Evolutionary conservation across 2,888 invertebrate species (phyloP), one percentile per base, ranked within the genome.

Genomic region (Zhengitettix transpicula): DNA sequence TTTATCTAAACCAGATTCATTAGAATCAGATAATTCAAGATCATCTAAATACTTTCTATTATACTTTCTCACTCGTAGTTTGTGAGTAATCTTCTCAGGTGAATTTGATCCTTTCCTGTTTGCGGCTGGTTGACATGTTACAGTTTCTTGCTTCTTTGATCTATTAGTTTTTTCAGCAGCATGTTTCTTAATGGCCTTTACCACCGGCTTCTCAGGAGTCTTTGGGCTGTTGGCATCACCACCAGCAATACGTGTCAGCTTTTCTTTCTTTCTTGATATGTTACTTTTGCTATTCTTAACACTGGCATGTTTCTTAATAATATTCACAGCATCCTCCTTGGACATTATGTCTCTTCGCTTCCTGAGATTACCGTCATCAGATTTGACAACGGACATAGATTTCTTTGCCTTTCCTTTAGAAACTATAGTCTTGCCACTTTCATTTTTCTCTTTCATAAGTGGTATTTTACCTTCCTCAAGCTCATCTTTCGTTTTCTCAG

Each of bases 271-370:
- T 66, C 15, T 66, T 66, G 11, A 57, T 59, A 40, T 62, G 44
- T 56, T 47, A 47, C 47, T 47, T 68, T 71, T 2, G 68, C 54
- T 56, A 66, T 64, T 63, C 69, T 70, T 62, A 7, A 5, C 28
- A 7, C 3, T 28, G 28, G 28, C 7, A 28, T 28, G 28, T 28
- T 28, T 28, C 70, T 72, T 54, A 57, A 53, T 42, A 66, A 62
- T 12, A 67, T 68, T 59, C 74, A 73, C 65, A 59, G 74, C 69
- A 68, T 76, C 77, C 69, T 59, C 61, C 62, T 81, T 78, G 67
- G 78, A 52, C 69, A 63, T 58, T 72, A 72, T 17, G 64, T 42
- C 11, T 9, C 12, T 16, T 15, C 59, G 69, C 73, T 75, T 7
- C 69, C 74, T 28, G 28, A 28, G 28, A 28, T 2, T 28, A 28